A percentile compares a stretch with the other conserved stretches of the same genome.
Conservation (phyloP, 2,113 vertebrate genomes). For the Hippocampus abdominalis region DNA sequence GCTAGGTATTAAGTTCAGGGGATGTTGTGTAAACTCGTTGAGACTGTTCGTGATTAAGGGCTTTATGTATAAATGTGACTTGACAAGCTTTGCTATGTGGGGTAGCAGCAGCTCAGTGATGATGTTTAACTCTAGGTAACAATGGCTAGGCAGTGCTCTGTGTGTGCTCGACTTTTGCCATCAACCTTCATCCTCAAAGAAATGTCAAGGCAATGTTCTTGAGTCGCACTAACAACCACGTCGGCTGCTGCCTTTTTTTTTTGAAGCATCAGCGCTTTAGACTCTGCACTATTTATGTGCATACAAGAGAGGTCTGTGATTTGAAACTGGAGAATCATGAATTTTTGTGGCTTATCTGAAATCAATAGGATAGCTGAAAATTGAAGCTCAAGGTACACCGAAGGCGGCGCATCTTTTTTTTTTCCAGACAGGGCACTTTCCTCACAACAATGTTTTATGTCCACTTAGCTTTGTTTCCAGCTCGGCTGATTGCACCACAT, state of each 20-base stretch:
- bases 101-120: background rate
- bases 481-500: conserved; percentile 30
- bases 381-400: conserved; percentile 16
- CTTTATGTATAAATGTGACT: background rate
- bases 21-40: too few relatives aligned
- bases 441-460: conserved; percentile 40
- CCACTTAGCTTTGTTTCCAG: conserved; percentile 33
- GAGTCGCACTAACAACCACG: conserved; percentile 4
- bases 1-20: too few relatives aligned
- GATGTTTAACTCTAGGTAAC: background rate
- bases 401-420: conserved; percentile 16
- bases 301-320: background rate
- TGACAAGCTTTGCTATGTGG: background rate
- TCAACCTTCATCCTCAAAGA: conserved; percentile 30
- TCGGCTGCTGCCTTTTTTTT: conserved; percentile 33
- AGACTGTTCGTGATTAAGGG: too few relatives aligned
- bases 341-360: conserved; percentile 15
- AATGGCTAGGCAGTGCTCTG: background rate
- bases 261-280: conserved; percentile 19
- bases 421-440: conserved; percentile 42
- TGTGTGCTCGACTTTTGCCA: conserved; percentile 13
- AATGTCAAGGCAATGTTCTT: conserved; percentile 47
- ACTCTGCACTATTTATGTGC: background rate
- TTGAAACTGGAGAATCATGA: background rate
- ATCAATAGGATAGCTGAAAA: conserved; percentile 15